Percentiles rank a stretch among this genome's conserved stretches.
These are phyloP conservation scores for Eubucco bourcierii DNA, from an alignment of 2,113 vertebrate genomes.

Conservation along the genomic window DNA sequence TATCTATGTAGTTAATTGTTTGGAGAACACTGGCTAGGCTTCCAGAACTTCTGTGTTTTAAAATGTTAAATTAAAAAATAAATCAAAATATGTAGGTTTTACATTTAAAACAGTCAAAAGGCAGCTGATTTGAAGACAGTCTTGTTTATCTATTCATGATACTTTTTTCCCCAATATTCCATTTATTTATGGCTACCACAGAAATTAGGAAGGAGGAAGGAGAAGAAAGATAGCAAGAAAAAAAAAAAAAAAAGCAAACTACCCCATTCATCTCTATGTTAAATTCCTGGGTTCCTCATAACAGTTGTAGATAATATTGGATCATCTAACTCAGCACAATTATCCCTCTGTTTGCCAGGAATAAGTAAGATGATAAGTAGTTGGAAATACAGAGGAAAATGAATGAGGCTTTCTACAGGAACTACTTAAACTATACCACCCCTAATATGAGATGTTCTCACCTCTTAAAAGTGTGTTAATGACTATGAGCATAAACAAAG, in stretches of 20 bases:
- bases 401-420: background rate
- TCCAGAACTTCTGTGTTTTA: background rate
- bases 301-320: background rate
- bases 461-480: background rate
- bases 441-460: background rate
- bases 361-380: background rate
- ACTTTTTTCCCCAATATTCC: background rate
- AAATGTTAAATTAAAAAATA: background rate
- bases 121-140: background rate
- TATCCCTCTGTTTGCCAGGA: background rate
- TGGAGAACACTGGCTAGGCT: background rate
- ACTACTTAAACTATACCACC: background rate
- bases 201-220: background rate
- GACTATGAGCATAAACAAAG: background rate
- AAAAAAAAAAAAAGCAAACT: background rate
- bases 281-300: background rate
- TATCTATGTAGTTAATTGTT: background rate
- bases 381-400: background rate
- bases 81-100: background rate
- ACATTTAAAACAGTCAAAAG: background rate
- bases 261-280: background rate
- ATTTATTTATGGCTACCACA: background rate
- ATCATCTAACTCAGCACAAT: background rate
- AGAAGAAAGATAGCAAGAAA: background rate
- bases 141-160: too few species aligned